These are phyloP conservation scores for Cephus pygmeus DNA, from an alignment of 2,888 invertebrate species.

Conservation along the genomic window DNA sequence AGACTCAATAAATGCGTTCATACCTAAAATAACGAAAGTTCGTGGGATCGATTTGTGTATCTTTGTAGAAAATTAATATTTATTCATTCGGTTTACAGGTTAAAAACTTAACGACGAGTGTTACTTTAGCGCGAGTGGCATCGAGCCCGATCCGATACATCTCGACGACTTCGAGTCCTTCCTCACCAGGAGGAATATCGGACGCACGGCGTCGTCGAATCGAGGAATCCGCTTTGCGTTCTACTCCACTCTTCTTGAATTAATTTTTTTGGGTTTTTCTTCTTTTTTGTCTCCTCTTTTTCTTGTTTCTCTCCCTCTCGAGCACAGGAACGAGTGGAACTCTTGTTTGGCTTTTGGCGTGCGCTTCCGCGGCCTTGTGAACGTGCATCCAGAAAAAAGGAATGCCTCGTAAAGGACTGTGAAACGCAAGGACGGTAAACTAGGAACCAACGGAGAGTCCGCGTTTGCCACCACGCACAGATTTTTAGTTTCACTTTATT, in stretches of 20 bases:
- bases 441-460: background rate
- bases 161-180: constrained; percentile 13
- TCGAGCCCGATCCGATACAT: background rate
- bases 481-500: background rate
- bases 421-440: background rate
- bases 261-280: background rate
- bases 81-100: constrained; percentile 57
- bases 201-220: constrained; percentile 6
- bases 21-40: background rate
- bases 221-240: constrained; percentile 2
- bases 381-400: background rate
- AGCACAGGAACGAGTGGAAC: background rate
- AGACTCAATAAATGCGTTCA: background rate
- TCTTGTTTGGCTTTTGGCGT: background rate
- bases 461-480: background rate
- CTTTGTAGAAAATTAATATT: constrained; percentile 53
- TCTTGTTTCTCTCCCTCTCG: background rate
- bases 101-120: constrained; percentile 53
- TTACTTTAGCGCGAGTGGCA: background rate
- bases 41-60: background rate
- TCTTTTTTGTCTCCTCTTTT: background rate
- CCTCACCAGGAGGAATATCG: constrained; percentile 37
- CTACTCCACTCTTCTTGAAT: background rate
- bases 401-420: background rate
- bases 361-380: background rate